Base-by-base conservation (phyloP, 2,797 vertebrate species). In the Pyrocephalus nanus region DNA sequence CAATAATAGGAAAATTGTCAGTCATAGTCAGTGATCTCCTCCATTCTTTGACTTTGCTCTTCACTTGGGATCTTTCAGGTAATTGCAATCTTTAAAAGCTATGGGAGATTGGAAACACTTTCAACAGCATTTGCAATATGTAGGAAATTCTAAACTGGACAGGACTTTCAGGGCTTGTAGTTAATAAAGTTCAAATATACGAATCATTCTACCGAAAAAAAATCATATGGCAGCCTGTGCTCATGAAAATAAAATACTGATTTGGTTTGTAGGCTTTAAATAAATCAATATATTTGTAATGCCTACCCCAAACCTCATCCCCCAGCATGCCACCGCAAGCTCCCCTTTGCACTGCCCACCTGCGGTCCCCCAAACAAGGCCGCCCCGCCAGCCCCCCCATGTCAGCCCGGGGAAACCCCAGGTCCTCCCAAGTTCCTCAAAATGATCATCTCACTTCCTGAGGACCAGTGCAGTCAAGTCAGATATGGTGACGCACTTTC, bases 241-340 rank as follows among this genome's bases (percentile, higher is more conserved):
- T 93, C 66, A 86, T 64, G 55, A 96, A 95, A 95, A 92, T 65
- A 80, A 91, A 86, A 90, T 34, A 53, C 43, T 74, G 22, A 38
- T 84, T 95, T 57, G 9, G 43, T 86, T 91, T 72, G 26, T 60
- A 81, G 64, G 45, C 48, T 94, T 92, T 40, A 55, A 92, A 90
- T 42, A 85, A 93, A 69, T 77, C 48, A 67, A 22, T 40, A 15
- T 30, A 45, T 50, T 77, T 96, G 89, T 70, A 91, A 65, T 96
- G n/a, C n/a, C n/a, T n/a, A n/a, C n/a, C n/a, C n/a, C n/a, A n/a
- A n/a, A n/a, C n/a, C n/a, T n/a, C n/a, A n/a, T n/a, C n/a, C n/a
- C n/a, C n/a, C n/a, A n/a, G n/a, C n/a, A n/a, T n/a, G n/a, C n/a
- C n/a, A n/a, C n/a, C n/a, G n/a, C n/a, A n/a, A n/a, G n/a, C n/a